Evolutionary conservation across 2,113 vertebrate genomes (phyloP).

Genomic region (Toxotes chatareus): DNA sequence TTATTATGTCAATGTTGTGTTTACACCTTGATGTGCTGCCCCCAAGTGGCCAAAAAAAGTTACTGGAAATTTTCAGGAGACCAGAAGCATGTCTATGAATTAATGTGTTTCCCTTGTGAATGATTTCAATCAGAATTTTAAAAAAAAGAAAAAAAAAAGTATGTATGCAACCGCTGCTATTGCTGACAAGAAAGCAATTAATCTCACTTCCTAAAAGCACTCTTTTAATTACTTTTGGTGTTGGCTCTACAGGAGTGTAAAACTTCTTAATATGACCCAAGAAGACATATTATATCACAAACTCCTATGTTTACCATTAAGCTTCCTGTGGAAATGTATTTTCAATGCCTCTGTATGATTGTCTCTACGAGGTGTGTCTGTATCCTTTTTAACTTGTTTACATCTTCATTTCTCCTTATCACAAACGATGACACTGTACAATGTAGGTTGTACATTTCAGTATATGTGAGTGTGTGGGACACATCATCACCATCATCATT

Average conservation of each 20-base stretch:
- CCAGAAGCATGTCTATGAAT: too few species aligned
- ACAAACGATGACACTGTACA: slow-evolving; percentile 4
- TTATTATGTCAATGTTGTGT: neutral
- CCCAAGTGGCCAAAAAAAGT: neutral
- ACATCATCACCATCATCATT: slow-evolving; percentile 48
- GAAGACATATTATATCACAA: neutral
- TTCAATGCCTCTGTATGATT: neutral
- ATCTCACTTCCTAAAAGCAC: neutral
- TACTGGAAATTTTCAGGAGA: neutral
- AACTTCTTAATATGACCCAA: neutral
- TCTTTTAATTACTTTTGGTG: neutral
- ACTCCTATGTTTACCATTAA: neutral
- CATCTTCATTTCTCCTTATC: neutral
- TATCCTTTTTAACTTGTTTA: slow-evolving; percentile 9
- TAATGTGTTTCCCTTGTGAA: too few species aligned
- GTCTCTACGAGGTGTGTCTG: slow-evolving; percentile 2
- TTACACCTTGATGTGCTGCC: neutral
- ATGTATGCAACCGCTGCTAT: too few species aligned
- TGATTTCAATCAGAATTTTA: too few species aligned
- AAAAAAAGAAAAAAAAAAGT: too few species aligned
- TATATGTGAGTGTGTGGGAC: slow-evolving; percentile 17
- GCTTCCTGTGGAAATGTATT: neutral
- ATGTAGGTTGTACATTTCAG: neutral
- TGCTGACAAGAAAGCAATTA: neutral
- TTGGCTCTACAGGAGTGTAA: neutral